Evolutionary conservation across 2,888 invertebrate species (phyloP).

Genomic region (Dromius quadrimaculatus): DNA sequence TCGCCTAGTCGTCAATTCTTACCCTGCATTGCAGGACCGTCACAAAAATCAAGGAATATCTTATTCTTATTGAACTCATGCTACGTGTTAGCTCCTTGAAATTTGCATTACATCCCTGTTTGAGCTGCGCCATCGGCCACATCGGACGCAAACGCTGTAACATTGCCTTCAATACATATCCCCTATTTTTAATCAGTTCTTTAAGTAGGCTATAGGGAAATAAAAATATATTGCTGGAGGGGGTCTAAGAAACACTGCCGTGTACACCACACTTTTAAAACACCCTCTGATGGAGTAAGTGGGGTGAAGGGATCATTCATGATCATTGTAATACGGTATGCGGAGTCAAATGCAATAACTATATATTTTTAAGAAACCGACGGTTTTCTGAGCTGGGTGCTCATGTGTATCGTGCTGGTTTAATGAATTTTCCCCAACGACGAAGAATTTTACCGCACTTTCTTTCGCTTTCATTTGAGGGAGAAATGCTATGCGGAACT

Average conservation of each 20-base stretch:
- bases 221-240: slow-evolving; percentile 66
- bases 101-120: neutral
- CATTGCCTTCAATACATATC: slow-evolving; percentile 52
- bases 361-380: slow-evolving; percentile 60
- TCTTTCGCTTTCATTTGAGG: slow-evolving; percentile 32
- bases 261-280: slow-evolving; percentile 1
- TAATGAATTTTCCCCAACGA: slow-evolving; percentile 39
- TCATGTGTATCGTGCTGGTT: slow-evolving; percentile 38
- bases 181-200: slow-evolving; percentile 67
- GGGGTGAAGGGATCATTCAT: neutral
- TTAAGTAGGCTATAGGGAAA: slow-evolving; percentile 68
- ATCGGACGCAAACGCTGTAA: slow-evolving; percentile 44
- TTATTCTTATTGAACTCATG: too few species aligned
- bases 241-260: slow-evolving; percentile 54
- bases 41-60: too few species aligned
- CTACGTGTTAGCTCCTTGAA: too few species aligned
- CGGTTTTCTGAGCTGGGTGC: slow-evolving; percentile 8
- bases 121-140: slow-evolving; percentile 17
- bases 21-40: slow-evolving; percentile 8
- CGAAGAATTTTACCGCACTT: slow-evolving; percentile 21
- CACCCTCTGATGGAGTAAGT: neutral
- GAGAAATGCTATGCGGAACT: slow-evolving; percentile 5
- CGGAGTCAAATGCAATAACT: slow-evolving; percentile 58
- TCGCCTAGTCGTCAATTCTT: slow-evolving; percentile 20
- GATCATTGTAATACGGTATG: slow-evolving; percentile 53